Evolutionary conservation across 1,140 invertebrate genomes (phyloP), one percentile per base, ranked within the genome.

Genomic region (Drosophila funebris): DNA sequence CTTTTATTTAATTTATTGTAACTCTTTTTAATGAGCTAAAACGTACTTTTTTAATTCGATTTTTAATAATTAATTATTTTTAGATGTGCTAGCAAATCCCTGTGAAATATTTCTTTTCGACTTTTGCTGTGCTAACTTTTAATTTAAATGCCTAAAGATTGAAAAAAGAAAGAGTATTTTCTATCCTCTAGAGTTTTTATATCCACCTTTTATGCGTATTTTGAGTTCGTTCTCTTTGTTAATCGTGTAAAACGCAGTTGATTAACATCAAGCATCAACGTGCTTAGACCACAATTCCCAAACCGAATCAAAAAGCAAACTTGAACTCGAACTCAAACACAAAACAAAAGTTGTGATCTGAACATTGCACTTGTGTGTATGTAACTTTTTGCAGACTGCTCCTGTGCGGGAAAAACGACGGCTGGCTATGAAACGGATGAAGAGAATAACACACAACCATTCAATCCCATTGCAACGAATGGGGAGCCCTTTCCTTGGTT

Each of bases 401-500:
- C 94, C 57, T 96, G 95, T 89, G 93, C 94, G 74, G 94, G 94
- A 44, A 94, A 95, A 91, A 95, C 94, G 89, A 93, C 94, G 77
- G 91, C 93, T 39, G 94, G 94, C 92, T 93, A 94, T 72, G 93
- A 94, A 79, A 93, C 93, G 73, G 93, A 95, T 79, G 93, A 93
- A 79, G 93, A 94, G 73, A 94, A 94, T 90, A 92, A 93, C 79
- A 93, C 93, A 57, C 92, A 91, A 81, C 90, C 89, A 62, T 93
- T 93, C 73, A 94, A 95, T 69, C 95, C 95, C 39, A 94, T 95
- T 79, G 95, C 96, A 22, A 96, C 95, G 33, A 95, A 95, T 75
- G 95, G 95, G 6, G 93, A 97, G 92, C 93, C 95, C 33, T 99
- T 97, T 91, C 97, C 98, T 27, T 99, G 97, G 97, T 94, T 97